A percentile compares a stretch with the other conserved stretches of the same genome.
phyloP scores from a whole-genome alignment of 2,797 vertebrate species.

The Serranus cabrilla region DNA sequence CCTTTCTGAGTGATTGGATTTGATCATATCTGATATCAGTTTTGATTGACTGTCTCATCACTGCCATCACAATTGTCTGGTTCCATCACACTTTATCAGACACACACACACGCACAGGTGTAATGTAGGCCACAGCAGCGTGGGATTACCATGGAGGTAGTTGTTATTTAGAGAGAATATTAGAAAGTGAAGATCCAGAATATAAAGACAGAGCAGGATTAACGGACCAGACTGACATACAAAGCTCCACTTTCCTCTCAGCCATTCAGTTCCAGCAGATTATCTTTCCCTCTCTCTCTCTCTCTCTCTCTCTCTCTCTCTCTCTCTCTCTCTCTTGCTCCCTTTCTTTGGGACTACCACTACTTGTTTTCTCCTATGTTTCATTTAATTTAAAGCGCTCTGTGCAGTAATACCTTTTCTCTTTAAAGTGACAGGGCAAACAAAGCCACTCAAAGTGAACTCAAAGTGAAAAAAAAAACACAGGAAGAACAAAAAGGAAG shows the following conservation, averaged over 20 bases:
- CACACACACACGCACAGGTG: constrained; percentile 21
- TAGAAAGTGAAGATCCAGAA: constrained; percentile 62
- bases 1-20: constrained; percentile 68
- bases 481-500: too few species aligned
- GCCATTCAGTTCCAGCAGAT: constrained; percentile 51
- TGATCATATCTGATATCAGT: constrained; percentile 43
- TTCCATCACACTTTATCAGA: constrained; percentile 16
- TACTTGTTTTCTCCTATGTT: background rate
- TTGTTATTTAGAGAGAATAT: constrained; percentile 77
- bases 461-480: background rate
- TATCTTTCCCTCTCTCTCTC: constrained; percentile 24
- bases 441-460: background rate
- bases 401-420: background rate
- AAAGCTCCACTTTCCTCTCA: constrained; percentile 52
- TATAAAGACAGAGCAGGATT: constrained; percentile 72
- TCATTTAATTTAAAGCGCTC: background rate
- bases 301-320: background rate
- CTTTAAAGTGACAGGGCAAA: background rate
- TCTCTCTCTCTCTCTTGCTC: too few species aligned
- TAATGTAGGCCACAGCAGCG: constrained; percentile 67
- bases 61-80: constrained; percentile 1
- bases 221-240: constrained; percentile 45
- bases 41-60: constrained; percentile 66
- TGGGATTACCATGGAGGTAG: constrained; percentile 79
- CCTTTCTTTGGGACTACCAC: background rate